Base-by-base conservation (phyloP, 2,797 vertebrate species). In the Alcedo atthis region DNA sequence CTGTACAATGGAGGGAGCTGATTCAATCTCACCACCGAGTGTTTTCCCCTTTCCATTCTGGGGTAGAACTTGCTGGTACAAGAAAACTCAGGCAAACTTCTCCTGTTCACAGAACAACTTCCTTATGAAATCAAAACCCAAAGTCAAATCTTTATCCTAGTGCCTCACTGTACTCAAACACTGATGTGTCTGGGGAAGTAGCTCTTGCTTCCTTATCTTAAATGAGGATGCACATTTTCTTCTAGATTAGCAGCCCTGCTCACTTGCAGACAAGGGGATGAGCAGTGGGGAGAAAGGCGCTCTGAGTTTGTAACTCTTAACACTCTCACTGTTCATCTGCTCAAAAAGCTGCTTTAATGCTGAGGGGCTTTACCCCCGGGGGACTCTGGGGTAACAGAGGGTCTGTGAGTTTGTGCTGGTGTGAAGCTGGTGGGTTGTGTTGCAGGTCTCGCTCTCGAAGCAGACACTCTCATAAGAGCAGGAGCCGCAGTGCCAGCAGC, bases 401-500 rank as follows among this genome's bases (percentile, higher is more conserved):
- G 37, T 6, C 37, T 14, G 35, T 33, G 32, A 33, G 32, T 33
- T 33, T 0, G 1, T 78, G 53, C 67, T 92, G 58, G 90, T 5
- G 0, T n/a, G 32, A 12, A 62, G 74, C 59, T 81, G 37, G 15
- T 73, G 70, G 32, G 8, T 80, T 90, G 55, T 53, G 26, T 96
- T 78, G 15, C 94, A 99, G 99, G 97, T 99, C 99, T 95, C 98
- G 98, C 87, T 99, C 99, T 96, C 98, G 98, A 93, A 99, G 99
- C 97, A 98, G 99, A 94, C 98, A 98, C 78, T 99, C 99, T 49
- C 98, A 98, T 33, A 99, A 99, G 97, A 99, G 99, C 96, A 98
- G 98, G 95, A 99, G 99, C 96, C 98, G 97, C 83, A 99, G 98
- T 51, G 98, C 98, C 68, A 99, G 98, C 96, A 99, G 98, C 79